A percentile compares a stretch with the other conserved stretches of the same genome.
phyloP scores from a whole-genome alignment of 37 sponge, comb jelly and placozoan genomes.

The Spongia lamella region DNA sequence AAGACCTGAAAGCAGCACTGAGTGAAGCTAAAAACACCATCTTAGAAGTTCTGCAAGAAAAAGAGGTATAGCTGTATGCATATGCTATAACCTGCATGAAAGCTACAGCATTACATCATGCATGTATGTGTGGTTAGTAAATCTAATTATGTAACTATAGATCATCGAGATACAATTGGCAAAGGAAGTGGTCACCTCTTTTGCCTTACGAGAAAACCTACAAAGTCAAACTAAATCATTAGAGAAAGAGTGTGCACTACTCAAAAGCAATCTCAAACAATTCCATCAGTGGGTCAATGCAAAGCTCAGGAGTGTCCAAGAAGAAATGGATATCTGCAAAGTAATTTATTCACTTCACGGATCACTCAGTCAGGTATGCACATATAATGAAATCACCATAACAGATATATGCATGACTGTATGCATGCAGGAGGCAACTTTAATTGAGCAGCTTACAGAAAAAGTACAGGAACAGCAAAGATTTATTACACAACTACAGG shows the following conservation, averaged over 20 bases:
- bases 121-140: no score
- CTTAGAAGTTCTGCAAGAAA: neutral
- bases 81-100: no score
- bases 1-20: neutral
- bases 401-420: neutral
- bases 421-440: conserved; percentile 22
- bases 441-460: conserved; percentile 19
- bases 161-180: neutral
- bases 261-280: conserved; percentile 27
- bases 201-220: conserved; percentile 4
- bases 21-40: neutral
- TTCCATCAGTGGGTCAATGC: conserved; percentile 39
- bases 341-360: conserved; percentile 70
- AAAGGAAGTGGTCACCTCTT: neutral
- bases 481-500: neutral
- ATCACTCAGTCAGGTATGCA: conserved; percentile 61
- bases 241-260: conserved; percentile 27
- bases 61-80: neutral
- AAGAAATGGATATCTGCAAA: conserved; percentile 64
- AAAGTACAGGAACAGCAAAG: conserved; percentile 29
- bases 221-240: neutral
- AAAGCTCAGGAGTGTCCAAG: conserved; percentile 43
- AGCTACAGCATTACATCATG: no score
- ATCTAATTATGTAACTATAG: no score
- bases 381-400: neutral